These are phyloP conservation scores for Lypha dubia DNA, from an alignment of 2,888 invertebrate genomes.

Conservation along the genomic window DNA sequence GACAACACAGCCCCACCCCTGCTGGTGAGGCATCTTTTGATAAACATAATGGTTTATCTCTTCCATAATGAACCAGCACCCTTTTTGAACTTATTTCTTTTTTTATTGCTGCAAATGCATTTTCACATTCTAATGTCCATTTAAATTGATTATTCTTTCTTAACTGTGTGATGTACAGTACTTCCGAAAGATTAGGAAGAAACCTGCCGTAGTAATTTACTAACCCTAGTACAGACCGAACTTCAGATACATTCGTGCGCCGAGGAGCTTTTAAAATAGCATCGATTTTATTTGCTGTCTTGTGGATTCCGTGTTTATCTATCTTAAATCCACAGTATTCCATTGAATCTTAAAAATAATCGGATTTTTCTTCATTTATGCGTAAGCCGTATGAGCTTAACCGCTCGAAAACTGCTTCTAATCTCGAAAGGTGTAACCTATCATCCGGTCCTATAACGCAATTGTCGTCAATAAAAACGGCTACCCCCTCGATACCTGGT, in stretches of 20 bases:
- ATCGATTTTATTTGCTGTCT: not conserved
- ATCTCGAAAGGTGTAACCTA: not conserved
- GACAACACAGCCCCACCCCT: too few species aligned
- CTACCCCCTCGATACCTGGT: not conserved
- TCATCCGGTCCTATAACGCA: not conserved
- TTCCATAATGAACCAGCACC: too few species aligned
- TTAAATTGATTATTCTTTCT: too few species aligned
- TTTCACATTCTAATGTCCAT: too few species aligned
- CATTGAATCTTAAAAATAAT: not conserved
- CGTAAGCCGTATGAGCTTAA: constrained; percentile 2
- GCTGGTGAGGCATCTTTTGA: too few species aligned
- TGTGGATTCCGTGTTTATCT: constrained; percentile 13
- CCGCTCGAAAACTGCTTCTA: not conserved
- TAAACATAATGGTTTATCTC: too few species aligned
- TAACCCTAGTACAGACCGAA: not conserved
- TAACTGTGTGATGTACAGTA: too few species aligned
- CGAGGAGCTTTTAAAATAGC: too few species aligned
- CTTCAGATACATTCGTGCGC: not conserved
- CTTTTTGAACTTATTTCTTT: too few species aligned
- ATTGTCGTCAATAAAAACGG: constrained; percentile 12
- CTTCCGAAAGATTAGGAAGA: too few species aligned
- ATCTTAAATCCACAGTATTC: constrained; percentile 9
- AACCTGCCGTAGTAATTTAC: not conserved
- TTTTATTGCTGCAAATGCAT: too few species aligned
- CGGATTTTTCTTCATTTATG: not conserved